These are phyloP conservation scores for Cygnus buccinator DNA, from an alignment of 2,113 vertebrate species.

Conservation along the genomic window DNA sequence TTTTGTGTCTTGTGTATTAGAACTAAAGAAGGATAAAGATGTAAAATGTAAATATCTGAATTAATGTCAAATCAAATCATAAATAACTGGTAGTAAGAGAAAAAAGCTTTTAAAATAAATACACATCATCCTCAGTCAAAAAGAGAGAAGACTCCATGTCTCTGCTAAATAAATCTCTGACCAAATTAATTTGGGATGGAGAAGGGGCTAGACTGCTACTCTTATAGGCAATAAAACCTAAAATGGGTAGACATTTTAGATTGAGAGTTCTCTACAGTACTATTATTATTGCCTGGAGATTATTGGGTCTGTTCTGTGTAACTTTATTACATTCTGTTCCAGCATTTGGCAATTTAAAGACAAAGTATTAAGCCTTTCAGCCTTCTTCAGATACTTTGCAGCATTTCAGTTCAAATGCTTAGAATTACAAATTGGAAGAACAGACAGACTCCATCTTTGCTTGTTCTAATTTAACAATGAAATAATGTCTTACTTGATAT, in stretches of 20 bases:
- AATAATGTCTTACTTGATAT: neutral
- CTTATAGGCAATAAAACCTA: neutral
- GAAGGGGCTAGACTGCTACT: neutral
- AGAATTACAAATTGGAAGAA: neutral
- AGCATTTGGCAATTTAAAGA: neutral
- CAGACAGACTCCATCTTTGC: neutral
- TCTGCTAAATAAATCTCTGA: neutral
- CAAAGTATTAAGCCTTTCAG: neutral
- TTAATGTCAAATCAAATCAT: neutral
- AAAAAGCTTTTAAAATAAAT: neutral
- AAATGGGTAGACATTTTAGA: neutral
- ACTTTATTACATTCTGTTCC: neutral
- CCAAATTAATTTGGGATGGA: neutral
- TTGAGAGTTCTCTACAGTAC: neutral
- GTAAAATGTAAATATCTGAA: neutral
- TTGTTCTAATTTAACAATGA: neutral
- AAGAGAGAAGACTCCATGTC: neutral
- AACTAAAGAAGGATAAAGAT: neutral
- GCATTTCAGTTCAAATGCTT: neutral
- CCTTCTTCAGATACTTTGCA: neutral
- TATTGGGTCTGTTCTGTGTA: neutral
- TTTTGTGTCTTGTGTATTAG: neutral
- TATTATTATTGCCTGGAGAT: neutral
- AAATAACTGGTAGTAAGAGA: neutral
- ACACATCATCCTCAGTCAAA: neutral